Conservation (phyloP, 2,113 vertebrate species). For the Axis porcinus region DNA sequence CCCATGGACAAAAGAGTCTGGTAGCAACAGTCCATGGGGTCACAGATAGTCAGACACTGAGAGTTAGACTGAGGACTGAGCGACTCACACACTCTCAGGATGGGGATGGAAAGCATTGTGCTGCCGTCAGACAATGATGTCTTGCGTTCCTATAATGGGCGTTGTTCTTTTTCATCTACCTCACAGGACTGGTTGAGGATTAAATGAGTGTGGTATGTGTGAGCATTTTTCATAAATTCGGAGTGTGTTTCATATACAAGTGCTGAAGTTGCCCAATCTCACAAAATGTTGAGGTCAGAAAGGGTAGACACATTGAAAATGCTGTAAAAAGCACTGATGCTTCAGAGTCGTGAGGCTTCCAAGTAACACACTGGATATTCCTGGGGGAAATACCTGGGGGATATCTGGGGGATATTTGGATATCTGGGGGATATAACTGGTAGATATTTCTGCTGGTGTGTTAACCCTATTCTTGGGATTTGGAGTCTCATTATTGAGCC, state of each 20-base stretch:
- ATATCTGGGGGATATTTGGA: neutral
- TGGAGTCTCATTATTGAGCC: neutral
- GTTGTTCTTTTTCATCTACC: rapidly evolving
- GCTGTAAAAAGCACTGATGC: neutral
- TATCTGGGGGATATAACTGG: neutral
- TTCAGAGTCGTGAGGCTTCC: neutral
- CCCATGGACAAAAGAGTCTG: neutral
- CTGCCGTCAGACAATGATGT: neutral
- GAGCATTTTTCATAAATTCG: neutral
- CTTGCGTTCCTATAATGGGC: too few relatives aligned
- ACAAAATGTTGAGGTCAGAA: neutral
- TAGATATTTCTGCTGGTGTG: neutral
- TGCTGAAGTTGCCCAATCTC: neutral
- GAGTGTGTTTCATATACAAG: neutral
- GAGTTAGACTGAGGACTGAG: neutral
- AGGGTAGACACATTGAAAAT: neutral
- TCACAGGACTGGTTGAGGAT: neutral
- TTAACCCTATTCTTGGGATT: neutral
- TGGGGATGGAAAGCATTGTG: neutral
- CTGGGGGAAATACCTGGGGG: neutral
- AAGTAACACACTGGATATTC: neutral
- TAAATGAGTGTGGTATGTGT: too few relatives aligned
- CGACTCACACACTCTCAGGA: neutral
- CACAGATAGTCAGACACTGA: neutral
- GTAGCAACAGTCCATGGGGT: neutral